Conservation (phyloP, 1,140 invertebrate genomes). For the Schlechtendalia chinensis region DNA sequence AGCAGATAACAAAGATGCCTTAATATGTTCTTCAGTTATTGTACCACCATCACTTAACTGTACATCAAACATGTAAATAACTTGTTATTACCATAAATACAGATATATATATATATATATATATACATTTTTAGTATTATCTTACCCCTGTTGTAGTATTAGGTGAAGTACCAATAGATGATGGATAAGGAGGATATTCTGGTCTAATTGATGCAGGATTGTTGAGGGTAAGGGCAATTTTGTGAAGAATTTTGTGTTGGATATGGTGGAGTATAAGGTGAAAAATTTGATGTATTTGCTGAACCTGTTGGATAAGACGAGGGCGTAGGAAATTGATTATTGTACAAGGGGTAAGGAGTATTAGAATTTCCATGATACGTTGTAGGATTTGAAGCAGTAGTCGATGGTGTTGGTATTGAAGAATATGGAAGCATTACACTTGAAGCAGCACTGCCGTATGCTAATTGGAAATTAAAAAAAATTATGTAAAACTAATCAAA, state of each 20-base stretch:
- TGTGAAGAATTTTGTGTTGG: slow-evolving; percentile 50
- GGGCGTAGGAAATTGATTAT: slow-evolving; percentile 57
- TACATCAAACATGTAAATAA: neutral
- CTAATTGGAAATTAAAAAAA: neutral
- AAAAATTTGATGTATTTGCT: slow-evolving; percentile 20
- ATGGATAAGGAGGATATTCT: slow-evolving; percentile 54
- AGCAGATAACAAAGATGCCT: slow-evolving; percentile 88
- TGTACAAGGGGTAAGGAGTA: slow-evolving; percentile 55
- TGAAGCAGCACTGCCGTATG: slow-evolving; percentile 56
- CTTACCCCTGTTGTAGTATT: slow-evolving; percentile 50
- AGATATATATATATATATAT: neutral
- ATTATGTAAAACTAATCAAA: neutral
- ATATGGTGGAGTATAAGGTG: slow-evolving; percentile 53
- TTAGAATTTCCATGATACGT: slow-evolving; percentile 29
- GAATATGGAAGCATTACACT: slow-evolving; percentile 54
- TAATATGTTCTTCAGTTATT: slow-evolving; percentile 92
- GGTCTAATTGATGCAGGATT: neutral
- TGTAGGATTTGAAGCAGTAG: slow-evolving; percentile 52
- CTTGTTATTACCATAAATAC: neutral
- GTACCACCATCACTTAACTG: slow-evolving; percentile 62
- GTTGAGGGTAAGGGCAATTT: slow-evolving; percentile 50
- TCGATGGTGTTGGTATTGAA: slow-evolving; percentile 49
- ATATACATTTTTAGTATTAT: neutral
- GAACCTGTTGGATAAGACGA: slow-evolving; percentile 52
- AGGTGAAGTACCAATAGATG: slow-evolving; percentile 50